Evolutionary conservation across 2,797 vertebrate species (phyloP), one percentile per base, ranked within the genome.

Genomic region (Anabas testudineus): DNA sequence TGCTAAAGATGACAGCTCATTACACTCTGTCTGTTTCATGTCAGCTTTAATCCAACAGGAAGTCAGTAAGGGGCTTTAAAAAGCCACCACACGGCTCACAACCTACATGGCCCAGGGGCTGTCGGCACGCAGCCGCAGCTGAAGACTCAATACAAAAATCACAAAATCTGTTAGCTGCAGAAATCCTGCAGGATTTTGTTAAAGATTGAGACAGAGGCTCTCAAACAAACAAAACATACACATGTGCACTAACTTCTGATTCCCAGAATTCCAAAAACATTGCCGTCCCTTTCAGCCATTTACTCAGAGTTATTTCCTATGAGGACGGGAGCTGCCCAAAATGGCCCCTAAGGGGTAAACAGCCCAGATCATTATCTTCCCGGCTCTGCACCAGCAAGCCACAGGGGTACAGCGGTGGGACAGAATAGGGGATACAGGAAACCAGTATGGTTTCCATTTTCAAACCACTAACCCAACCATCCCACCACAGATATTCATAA

Each of bases 291-390:
- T 59, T 58, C 26, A 67, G 61, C 47, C 76, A 64, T 80, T 75
- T 63, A 66, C 46, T 77, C 22, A 1, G 56, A 81, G 71, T 79
- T 69, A 87, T 89, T 90, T 91, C 90, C 87, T 89, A 74, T 71
- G 62, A 67, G 47, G 63, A 72, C 58, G 47, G 60, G 70, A 80
- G 65, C 67, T 67, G 68, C 73, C 73, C 67, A 84, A 83, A 88
- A 80, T 30, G 76, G 82, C 70, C 79, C 76, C 69, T 67, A 5
- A 24, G 66, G 69, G 74, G 78, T 87, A 90, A 92, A 93, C 85
- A 90, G 74, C 41, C 66, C 56, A 32, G 85, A 87, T 85, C 60
- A 80, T 77, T 87, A 90, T 89, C 86, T 64, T 66, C 62, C 60
- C 68, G 48, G 51, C 58, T 42, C 71, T 65, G 43, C 14, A 51